phyloP scores from a whole-genome alignment of 2,797 vertebrate genomes.

The Oryzias sinensis region DNA sequence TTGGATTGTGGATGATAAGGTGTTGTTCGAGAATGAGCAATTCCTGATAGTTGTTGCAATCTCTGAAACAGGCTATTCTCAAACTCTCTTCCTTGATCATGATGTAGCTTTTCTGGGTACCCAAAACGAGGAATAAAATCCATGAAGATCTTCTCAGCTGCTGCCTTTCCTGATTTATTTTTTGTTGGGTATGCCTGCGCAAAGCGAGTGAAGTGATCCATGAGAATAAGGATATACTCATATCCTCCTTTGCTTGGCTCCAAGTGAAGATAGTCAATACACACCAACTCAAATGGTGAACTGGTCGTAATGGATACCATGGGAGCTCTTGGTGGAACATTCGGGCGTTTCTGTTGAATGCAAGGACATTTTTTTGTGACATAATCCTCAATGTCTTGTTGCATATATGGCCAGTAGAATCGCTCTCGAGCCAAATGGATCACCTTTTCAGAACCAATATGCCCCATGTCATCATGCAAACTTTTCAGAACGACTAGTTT shows the following conservation, averaged over 20 bases:
- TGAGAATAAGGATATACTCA: too few species aligned
- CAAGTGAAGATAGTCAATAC: background rate
- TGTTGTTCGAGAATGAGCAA: constrained; percentile 4
- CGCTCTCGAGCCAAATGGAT: background rate
- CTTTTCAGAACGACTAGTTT: background rate
- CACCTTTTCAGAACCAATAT: constrained; percentile 6
- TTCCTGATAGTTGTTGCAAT: background rate
- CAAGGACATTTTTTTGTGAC: background rate
- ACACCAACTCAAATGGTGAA: background rate
- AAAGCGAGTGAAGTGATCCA: too few species aligned
- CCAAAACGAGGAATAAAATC: background rate
- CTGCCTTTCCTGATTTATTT: too few species aligned
- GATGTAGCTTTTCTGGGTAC: constrained; percentile 4
- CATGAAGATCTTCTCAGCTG: too few species aligned
- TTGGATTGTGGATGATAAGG: background rate
- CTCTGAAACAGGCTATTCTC: too few species aligned
- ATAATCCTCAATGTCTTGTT: too few species aligned
- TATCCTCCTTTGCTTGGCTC: background rate
- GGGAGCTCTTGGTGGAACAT: background rate
- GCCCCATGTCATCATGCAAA: constrained; percentile 12
- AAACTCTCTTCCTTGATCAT: background rate
- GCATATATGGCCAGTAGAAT: too few species aligned
- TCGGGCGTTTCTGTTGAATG: background rate
- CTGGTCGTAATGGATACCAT: background rate
- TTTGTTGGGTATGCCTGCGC: too few species aligned